A percentile compares a stretch with the other conserved stretches of the same genome.
phyloP scores from a whole-genome alignment of 2,113 vertebrate species.

The Paradisaea rubra region DNA sequence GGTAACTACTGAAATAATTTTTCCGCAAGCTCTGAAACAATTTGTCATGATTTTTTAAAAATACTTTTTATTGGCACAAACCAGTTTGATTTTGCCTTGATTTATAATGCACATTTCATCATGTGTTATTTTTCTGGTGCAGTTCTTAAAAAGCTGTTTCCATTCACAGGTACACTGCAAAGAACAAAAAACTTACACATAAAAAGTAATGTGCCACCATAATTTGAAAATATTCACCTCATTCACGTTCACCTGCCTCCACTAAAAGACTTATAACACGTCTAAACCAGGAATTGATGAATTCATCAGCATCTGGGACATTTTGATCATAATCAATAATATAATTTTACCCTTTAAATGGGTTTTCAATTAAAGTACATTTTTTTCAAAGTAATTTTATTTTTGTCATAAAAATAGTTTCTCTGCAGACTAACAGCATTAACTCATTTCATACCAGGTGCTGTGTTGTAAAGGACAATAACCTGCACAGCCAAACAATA shows the following conservation, averaged over 20 bases:
- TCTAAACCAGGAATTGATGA: constrained; percentile 68
- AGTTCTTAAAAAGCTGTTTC: constrained; percentile 37
- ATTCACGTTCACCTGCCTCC: constrained; percentile 37
- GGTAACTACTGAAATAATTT: constrained; percentile 15
- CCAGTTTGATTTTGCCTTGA: constrained; percentile 14
- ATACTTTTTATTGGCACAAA: constrained; percentile 18
- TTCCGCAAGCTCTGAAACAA: background rate
- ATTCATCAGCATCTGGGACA: constrained; percentile 67
- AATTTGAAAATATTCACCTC: constrained; percentile 70
- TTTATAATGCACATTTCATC: constrained; percentile 21
- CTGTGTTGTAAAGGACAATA: background rate
- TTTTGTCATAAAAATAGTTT: constrained; percentile 53
- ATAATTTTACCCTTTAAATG: constrained; percentile 73
- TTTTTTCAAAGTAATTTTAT: constrained; percentile 65
- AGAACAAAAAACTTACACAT: constrained; percentile 31
- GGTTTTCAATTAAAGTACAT: constrained; percentile 72
- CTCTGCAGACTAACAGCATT: constrained; percentile 26
- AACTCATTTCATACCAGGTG: constrained; percentile 27
- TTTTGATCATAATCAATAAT: constrained; percentile 79
- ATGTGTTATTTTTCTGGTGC: constrained; percentile 5
- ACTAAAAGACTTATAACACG: constrained; percentile 70
- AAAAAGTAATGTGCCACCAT: constrained; percentile 42
- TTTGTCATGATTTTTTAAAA: constrained; percentile 27
- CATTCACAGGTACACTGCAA: background rate
- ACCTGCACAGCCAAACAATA: background rate